Conservation (phyloP, 2,797 vertebrate genomes). For the Cyprinodon diabolis region DNA sequence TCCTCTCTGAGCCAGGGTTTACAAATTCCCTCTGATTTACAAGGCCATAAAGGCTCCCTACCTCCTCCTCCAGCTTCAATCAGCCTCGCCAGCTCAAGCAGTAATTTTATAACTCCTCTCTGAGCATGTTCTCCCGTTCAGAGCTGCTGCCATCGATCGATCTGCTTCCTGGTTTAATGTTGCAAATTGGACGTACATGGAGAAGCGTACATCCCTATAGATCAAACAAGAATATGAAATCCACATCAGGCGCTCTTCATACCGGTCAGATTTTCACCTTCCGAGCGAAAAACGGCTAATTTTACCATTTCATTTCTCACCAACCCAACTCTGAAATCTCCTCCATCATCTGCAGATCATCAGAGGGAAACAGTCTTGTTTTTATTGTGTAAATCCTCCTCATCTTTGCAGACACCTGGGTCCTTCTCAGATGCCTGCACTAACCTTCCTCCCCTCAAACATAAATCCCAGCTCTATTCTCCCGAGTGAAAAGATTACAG, state of each 20-base stretch:
- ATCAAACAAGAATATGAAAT: neutral
- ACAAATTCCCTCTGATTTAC: slow-evolving; percentile 76
- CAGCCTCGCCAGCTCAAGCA: slow-evolving; percentile 52
- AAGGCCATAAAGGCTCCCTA: slow-evolving; percentile 65
- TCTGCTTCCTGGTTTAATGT: slow-evolving; percentile 29
- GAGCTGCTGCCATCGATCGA: slow-evolving; percentile 29
- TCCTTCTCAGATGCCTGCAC: slow-evolving; percentile 6
- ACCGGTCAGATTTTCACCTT: slow-evolving; percentile 5
- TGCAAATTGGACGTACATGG: slow-evolving; percentile 2
- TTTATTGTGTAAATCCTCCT: neutral
- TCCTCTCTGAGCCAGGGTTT: slow-evolving; percentile 55
- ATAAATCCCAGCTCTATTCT: slow-evolving; percentile 46
- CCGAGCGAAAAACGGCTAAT: too few species aligned
- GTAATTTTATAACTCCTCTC: slow-evolving; percentile 53
- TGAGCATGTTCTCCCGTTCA: slow-evolving; percentile 28
- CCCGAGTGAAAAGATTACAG: slow-evolving; percentile 63
- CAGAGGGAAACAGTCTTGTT: too few species aligned
- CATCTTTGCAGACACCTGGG: slow-evolving; percentile 21
- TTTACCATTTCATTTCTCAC: neutral
- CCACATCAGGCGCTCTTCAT: neutral
- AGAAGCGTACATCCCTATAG: neutral
- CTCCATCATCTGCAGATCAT: neutral
- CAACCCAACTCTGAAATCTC: too few species aligned
- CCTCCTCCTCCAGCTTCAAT: slow-evolving; percentile 49
- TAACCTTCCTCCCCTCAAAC: neutral